Conservation (phyloP, 2,113 vertebrate species). For the Cettia cetti region DNA sequence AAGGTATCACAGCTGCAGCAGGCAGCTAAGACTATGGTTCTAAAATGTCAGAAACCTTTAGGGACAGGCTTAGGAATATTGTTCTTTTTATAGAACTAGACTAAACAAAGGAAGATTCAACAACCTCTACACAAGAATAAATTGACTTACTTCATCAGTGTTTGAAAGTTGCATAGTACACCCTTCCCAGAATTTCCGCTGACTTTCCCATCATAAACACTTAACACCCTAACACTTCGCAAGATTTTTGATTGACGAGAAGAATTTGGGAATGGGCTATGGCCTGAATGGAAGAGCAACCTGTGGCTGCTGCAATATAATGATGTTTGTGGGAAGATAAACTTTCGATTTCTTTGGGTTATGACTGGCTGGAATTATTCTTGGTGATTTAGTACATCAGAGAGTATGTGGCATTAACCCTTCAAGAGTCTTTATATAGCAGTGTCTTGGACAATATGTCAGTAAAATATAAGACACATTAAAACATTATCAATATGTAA, state of each 20-base stretch:
- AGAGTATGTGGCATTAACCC: not conserved
- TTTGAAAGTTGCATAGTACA: conserved; percentile 13
- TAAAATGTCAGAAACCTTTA: conserved; percentile 29
- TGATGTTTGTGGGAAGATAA: not conserved
- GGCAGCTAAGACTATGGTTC: conserved; percentile 25
- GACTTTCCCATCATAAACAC: not conserved
- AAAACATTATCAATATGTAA: not conserved
- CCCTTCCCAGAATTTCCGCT: conserved; percentile 16
- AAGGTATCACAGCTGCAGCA: not conserved
- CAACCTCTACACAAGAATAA: conserved; percentile 52
- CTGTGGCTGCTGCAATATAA: not conserved
- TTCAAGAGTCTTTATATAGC: not conserved
- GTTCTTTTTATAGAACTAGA: conserved; percentile 66
- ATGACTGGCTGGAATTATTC: not conserved
- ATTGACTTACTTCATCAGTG: conserved; percentile 41
- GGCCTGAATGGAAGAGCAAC: not conserved
- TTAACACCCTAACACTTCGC: not conserved
- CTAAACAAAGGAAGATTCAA: conserved; percentile 70
- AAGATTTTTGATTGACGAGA: not conserved
- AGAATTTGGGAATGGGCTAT: not conserved
- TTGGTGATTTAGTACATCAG: not conserved
- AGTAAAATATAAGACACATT: not conserved
- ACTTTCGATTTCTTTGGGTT: not conserved
- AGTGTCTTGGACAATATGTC: not conserved
- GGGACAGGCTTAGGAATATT: conserved; percentile 44